Percentiles rank a stretch among this genome's conserved stretches.
phyloP scores from a whole-genome alignment of 53 echinoderm and acorn worm species.

The Temnopleurus reevesii region DNA sequence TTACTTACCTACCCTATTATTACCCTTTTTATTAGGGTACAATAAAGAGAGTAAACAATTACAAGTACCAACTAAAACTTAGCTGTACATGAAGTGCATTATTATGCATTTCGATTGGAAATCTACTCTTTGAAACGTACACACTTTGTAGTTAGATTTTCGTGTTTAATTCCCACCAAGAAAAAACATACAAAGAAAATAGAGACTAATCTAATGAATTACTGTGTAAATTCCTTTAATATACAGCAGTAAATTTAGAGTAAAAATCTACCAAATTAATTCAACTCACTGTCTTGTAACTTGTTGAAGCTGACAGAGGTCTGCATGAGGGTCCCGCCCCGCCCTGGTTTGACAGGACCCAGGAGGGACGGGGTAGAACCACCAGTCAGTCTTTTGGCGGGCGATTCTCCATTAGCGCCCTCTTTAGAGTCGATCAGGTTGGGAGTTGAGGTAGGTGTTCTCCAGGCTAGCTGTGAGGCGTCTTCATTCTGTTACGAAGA shows the following conservation, averaged over 20 bases:
- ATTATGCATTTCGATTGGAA: too few species aligned
- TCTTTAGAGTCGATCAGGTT: conserved; percentile 69
- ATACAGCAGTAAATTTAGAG: background rate
- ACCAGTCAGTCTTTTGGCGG: conserved; percentile 11
- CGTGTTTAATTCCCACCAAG: too few species aligned
- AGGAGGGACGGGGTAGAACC: conserved; percentile 66
- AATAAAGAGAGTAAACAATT: too few species aligned
- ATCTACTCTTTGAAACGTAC: too few species aligned
- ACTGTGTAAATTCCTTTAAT: too few species aligned
- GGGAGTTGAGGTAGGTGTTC: conserved; percentile 81
- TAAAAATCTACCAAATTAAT: background rate
- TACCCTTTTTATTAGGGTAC: too few species aligned
- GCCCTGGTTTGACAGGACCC: conserved; percentile 71
- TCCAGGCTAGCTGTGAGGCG: conserved; percentile 71
- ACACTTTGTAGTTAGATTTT: too few species aligned
- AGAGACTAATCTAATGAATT: background rate
- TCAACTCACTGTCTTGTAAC: conserved; percentile 46
- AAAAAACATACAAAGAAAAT: background rate
- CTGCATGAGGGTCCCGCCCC: conserved; percentile 63
- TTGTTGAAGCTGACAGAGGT: conserved; percentile 48
- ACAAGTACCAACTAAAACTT: too few species aligned
- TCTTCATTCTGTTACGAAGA: conserved; percentile 58
- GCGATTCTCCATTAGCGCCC: conserved; percentile 14
- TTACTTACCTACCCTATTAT: too few species aligned
- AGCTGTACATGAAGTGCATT: too few species aligned